Conservation (phyloP, 2,888 invertebrate species). For the Drosophila subquinaria region DNA sequence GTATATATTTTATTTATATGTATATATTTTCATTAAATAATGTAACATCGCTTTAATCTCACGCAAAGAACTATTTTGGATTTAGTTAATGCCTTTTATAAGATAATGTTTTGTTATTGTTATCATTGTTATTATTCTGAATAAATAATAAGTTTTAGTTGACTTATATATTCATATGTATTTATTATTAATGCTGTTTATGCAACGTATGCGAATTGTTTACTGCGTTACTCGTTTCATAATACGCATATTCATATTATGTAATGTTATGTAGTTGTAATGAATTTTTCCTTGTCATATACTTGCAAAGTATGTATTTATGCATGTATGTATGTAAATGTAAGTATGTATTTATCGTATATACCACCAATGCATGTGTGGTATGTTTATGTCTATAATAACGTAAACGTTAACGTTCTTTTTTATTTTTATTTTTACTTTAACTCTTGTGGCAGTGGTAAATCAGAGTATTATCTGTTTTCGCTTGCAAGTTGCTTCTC, state of each 20-base stretch:
- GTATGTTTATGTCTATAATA: slow-evolving; percentile 61
- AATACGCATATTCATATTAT: slow-evolving; percentile 39
- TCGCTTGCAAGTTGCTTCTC: slow-evolving; percentile 14
- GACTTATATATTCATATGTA: slow-evolving; percentile 69
- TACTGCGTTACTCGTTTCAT: slow-evolving; percentile 19
- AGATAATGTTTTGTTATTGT: slow-evolving; percentile 69
- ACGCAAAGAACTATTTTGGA: slow-evolving; percentile 86
- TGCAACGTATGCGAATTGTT: slow-evolving; percentile 57
- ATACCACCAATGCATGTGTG: slow-evolving; percentile 30
- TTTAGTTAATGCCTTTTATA: slow-evolving; percentile 72
- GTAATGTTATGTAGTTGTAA: slow-evolving; percentile 47
- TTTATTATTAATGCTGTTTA: slow-evolving; percentile 52
- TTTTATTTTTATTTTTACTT: slow-evolving; percentile 39
- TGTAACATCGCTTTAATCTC: slow-evolving; percentile 86
- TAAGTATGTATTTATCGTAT: slow-evolving; percentile 24
- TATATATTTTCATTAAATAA: slow-evolving; percentile 85
- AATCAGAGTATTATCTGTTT: slow-evolving; percentile 77
- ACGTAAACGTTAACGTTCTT: slow-evolving; percentile 41
- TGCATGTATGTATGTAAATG: slow-evolving; percentile 36
- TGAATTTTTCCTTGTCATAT: slow-evolving; percentile 46
- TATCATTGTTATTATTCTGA: slow-evolving; percentile 72
- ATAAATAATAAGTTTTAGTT: slow-evolving; percentile 76
- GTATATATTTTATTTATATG: slow-evolving; percentile 75
- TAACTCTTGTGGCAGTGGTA: slow-evolving; percentile 82
- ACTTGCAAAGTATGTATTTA: slow-evolving; percentile 61